Evolutionary conservation across 1,140 invertebrate species (phyloP), one percentile per base, ranked within the genome.

Genomic region (Papilio polyxenes): DNA sequence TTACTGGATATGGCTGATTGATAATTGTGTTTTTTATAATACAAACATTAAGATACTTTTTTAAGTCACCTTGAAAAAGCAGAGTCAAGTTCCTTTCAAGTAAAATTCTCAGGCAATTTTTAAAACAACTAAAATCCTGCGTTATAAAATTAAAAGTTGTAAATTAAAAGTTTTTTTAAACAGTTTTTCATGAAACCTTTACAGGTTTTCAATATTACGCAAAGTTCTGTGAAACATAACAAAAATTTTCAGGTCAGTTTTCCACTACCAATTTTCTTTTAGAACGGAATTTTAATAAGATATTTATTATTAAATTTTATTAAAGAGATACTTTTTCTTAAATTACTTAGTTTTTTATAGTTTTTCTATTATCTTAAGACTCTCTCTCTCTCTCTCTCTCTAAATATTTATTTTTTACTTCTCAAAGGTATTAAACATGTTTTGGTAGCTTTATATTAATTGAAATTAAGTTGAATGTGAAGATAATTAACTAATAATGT

Each of bases 131-230:
- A 72, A 65, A 65, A 72, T 11, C 17, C 13, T 6, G 56, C n/a
- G 31, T 23, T n/a, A n/a, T n/a, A n/a, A n/a, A n/a, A n/a, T n/a
- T n/a, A n/a, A n/a, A n/a, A n/a, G n/a, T n/a, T n/a, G n/a, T n/a
- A n/a, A n/a, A n/a, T 72, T 72, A 72, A 10, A 72, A 72, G 65
- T 37, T 72, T 11, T 11, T 72, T 72, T n/a, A n/a, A 15, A 72
- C 23, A 72, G 23, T 72, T 15, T 40, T 72, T 37, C 31, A 72
- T 13, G 31, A 37, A 37, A 40, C 9, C 65, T 72, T 72, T 72
- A 7, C 23, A 72, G 65, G 31, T 37, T 72, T 72, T 11, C 65
- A 40, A 72, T 37, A 13, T 72, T 37, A 65, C 5, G 4, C 31
- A 1, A 72, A 72, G 13, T 72, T 37, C 37, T 72, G 65, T 31